Base-by-base conservation (phyloP, 2,113 vertebrate species). In the Myotis davidii region DNA sequence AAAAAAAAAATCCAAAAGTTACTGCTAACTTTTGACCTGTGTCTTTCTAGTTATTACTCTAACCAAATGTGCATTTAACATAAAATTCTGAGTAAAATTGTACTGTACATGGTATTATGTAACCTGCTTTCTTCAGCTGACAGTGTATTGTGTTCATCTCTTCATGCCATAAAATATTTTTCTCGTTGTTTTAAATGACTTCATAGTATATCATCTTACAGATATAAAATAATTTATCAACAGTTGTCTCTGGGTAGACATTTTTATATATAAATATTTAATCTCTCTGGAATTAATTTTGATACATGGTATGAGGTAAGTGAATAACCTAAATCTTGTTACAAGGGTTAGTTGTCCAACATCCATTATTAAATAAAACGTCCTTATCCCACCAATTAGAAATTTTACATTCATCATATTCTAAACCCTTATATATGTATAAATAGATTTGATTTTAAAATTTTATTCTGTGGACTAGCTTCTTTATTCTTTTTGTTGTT, bases 161-260 rank as follows among this genome's bases (percentile, higher is more conserved):
- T 65, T 70, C 11, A 21, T 70, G 50, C 70, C 50, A 92, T 54
- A 39, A 74, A 85, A 65, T 67, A 54, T 86, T 85, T 85, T 78
- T 87, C 69, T 93, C 64, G 32, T 48, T 86, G 61, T 93, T 93
- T 90, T 78, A 54, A 42, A 90, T 69, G 74, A 79, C n/a, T 79
- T 50, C 27, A 21, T 79, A 78, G 25, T 69, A 79, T 78, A 29
- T 79, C 18, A 23, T 16, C 25, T 37, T 79, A 42, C 77, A 8
- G 25, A 42, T 78, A 69, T 79, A 54, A 0, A 65, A 39, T 67
- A 69, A 79, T 54, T 67, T 90, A 90, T 90, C 52, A 79, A 45
- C 32, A 59, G 29, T 69, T 88, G 18, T 79, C 25, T 78, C 45
- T 67, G 59, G 18, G 45, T 79, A 79, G 25, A 54, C 12, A 79